phyloP scores from a whole-genome alignment of 2,113 vertebrate species.

The Rana temporaria region DNA sequence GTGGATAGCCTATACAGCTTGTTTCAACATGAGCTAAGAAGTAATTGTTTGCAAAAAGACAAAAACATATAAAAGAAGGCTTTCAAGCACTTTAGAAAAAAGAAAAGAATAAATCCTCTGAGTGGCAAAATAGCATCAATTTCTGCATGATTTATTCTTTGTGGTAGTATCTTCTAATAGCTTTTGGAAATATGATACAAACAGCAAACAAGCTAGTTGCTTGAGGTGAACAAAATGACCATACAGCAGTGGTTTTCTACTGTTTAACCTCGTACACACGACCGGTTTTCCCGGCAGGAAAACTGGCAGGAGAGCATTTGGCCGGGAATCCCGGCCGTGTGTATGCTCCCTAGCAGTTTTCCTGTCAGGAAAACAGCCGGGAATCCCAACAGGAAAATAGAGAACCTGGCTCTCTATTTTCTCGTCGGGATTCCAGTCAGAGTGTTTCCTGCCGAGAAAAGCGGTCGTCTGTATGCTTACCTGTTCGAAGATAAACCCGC shows the following conservation, averaged over 20 bases:
- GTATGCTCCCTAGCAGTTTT: too few relatives aligned
- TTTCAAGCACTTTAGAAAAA: neutral
- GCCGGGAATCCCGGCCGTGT: too few relatives aligned
- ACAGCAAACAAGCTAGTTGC: constrained; percentile 12
- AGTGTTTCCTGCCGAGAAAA: too few relatives aligned
- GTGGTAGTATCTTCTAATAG: neutral
- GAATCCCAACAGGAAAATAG: too few relatives aligned
- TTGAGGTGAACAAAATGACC: neutral
- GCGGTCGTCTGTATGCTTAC: too few relatives aligned
- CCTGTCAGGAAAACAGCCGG: too few relatives aligned
- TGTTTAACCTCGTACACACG: too few relatives aligned
- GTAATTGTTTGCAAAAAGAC: constrained; percentile 22
- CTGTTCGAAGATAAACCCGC: too few relatives aligned
- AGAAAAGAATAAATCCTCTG: constrained; percentile 28
- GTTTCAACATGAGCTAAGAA: constrained; percentile 23
- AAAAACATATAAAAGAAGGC: constrained; percentile 16
- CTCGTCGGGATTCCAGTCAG: too few relatives aligned
- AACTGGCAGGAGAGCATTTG: too few relatives aligned
- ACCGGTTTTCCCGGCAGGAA: too few relatives aligned
- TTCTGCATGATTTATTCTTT: neutral
- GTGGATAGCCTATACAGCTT: constrained; percentile 1
- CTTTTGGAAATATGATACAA: constrained; percentile 19
- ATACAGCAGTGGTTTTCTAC: neutral
- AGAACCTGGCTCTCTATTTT: too few relatives aligned
- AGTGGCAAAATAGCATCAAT: neutral